These are phyloP conservation scores for Cynopterus sphinx DNA, from an alignment of 2,797 vertebrate genomes.

Conservation along the genomic window DNA sequence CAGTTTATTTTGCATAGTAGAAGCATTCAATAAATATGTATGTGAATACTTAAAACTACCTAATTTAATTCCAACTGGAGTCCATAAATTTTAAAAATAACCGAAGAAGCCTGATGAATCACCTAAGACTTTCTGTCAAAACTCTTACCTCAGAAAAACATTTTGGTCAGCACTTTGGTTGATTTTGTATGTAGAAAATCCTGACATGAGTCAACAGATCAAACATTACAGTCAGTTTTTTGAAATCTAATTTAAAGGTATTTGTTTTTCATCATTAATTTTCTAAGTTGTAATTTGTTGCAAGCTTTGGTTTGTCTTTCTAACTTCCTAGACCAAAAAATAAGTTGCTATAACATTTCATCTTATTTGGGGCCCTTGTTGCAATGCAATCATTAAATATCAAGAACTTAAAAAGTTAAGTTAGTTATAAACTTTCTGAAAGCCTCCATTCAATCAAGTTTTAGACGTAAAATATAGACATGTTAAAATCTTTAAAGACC, in stretches of 20 bases:
- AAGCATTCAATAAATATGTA: not conserved
- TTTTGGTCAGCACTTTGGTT: slow-evolving; percentile 17
- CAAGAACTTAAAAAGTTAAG: not conserved
- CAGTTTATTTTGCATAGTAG: slow-evolving; percentile 1
- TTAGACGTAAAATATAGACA: not conserved
- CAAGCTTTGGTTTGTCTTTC: not conserved
- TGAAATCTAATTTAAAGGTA: not conserved
- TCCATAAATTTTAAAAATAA: not conserved
- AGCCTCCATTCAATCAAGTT: not conserved
- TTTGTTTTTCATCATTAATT: not conserved
- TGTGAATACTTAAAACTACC: not conserved
- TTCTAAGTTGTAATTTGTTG: not conserved
- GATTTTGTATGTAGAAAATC: not conserved
- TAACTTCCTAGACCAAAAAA: slow-evolving; percentile 10
- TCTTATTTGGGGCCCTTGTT: not conserved
- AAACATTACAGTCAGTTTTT: not conserved
- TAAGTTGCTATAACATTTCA: not conserved
- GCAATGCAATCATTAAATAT: not conserved
- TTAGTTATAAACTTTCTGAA: not conserved
- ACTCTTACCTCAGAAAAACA: slow-evolving; percentile 23
- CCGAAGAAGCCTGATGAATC: not conserved
- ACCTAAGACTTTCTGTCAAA: slow-evolving; percentile 10
- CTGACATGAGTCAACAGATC: slow-evolving; percentile 5
- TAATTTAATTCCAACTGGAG: not conserved
- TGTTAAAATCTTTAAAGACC: not conserved